phyloP scores from a whole-genome alignment of 2,797 vertebrate genomes.

The Halcyon chelicuti region DNA sequence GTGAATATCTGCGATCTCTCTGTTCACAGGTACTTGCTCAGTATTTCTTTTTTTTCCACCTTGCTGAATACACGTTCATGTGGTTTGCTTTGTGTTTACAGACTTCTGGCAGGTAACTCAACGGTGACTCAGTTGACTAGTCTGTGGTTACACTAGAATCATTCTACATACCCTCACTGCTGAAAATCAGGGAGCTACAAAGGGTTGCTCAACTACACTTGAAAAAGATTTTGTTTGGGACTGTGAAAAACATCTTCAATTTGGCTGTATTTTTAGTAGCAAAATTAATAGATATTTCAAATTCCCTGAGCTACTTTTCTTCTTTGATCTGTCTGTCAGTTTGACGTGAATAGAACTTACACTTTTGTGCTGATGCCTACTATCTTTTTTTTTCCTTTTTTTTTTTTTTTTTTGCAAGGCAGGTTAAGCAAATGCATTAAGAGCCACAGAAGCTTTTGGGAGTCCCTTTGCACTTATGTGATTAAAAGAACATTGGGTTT shows the following conservation, averaged over 20 bases:
- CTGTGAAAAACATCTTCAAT: constrained; percentile 27
- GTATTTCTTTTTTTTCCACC: not conserved
- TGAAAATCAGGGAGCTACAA: not conserved
- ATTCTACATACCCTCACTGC: not conserved
- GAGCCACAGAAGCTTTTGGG: constrained; percentile 42
- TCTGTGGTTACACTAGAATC: not conserved
- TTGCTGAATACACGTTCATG: not conserved
- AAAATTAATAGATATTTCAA: constrained; percentile 65
- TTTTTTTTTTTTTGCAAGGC: constrained; percentile 19
- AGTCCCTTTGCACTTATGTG: constrained; percentile 67
- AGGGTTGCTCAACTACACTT: not conserved
- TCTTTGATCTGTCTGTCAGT: constrained; percentile 49
- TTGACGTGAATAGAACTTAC: constrained; percentile 54
- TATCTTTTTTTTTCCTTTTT: not conserved
- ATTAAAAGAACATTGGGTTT: constrained; percentile 59
- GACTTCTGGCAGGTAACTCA: not conserved
- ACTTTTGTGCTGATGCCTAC: constrained; percentile 25
- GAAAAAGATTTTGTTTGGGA: constrained; percentile 15
- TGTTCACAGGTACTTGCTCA: not conserved
- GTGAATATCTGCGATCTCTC: not conserved
- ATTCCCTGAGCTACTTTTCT: constrained; percentile 32
- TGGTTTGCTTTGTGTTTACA: not conserved
- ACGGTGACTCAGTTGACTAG: not conserved
- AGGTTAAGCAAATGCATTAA: constrained; percentile 54
- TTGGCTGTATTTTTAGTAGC: constrained; percentile 51